Conservation (phyloP, 92 coral and sea anemone genomes). For the Zoanthus gigantus region DNA sequence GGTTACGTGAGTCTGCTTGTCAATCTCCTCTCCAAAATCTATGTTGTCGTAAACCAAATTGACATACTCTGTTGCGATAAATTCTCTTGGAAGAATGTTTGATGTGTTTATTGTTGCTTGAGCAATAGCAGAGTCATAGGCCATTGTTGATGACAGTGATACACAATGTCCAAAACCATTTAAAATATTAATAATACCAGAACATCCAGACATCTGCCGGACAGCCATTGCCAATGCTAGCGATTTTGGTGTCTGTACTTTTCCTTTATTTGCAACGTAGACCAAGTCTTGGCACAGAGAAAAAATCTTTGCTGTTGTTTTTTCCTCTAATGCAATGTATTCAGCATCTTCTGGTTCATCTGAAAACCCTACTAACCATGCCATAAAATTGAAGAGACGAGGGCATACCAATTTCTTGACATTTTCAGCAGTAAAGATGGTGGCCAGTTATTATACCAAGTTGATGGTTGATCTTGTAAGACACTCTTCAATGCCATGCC, state of each 20-base stretch:
- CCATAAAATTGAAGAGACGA: constrained; percentile 52
- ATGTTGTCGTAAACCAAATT: constrained; percentile 59
- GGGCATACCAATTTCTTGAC: constrained; percentile 64
- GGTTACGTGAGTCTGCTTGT: constrained; percentile 59
- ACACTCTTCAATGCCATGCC: constrained; percentile 36
- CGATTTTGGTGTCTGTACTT: constrained; percentile 58
- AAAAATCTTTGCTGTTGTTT: constrained; percentile 39
- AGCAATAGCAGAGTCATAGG: constrained; percentile 60
- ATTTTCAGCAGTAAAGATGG: constrained; percentile 60
- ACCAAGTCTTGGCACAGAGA: constrained; percentile 61
- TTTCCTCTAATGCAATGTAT: constrained; percentile 35
- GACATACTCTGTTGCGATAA: constrained; percentile 26
- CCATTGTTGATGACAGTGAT: constrained; percentile 60
- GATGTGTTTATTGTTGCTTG: constrained; percentile 44
- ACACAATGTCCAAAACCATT: constrained; percentile 61
- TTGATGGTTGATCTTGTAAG: constrained; percentile 2
- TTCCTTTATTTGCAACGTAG: constrained; percentile 34
- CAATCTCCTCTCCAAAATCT: constrained; percentile 57
- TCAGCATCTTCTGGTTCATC: constrained; percentile 49
- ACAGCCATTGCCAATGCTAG: constrained; percentile 66
- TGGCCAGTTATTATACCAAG: constrained; percentile 61
- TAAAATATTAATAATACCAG: constrained; percentile 47
- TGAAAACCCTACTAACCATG: constrained; percentile 59
- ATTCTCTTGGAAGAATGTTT: constrained; percentile 45
- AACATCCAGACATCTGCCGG: constrained; percentile 59